phyloP scores from a whole-genome alignment of 2,113 vertebrate species.

The Odobenus rosmarus region DNA sequence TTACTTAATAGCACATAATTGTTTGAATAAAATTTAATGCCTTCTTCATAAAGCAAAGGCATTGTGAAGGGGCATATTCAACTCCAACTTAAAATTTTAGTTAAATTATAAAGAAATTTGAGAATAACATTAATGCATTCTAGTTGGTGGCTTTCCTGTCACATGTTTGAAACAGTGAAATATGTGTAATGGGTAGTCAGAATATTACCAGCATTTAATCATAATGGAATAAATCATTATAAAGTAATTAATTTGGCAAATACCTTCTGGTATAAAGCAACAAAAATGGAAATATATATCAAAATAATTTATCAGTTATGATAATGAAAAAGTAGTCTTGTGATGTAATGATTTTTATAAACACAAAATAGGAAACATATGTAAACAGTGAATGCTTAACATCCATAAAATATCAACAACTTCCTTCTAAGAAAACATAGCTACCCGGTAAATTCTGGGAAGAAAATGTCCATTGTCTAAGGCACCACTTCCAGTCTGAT shows the following conservation, averaged over 20 bases:
- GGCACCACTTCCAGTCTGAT: neutral
- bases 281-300: neutral
- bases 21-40: conserved; percentile 81
- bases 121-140: neutral
- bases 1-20: conserved; percentile 84
- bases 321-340: neutral
- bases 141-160: neutral
- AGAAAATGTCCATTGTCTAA: neutral
- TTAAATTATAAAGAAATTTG: conserved; percentile 23
- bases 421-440: neutral
- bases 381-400: neutral
- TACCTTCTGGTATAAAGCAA: neutral
- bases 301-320: neutral
- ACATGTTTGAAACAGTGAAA: neutral
- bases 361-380: neutral
- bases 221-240: neutral
- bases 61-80: conserved; percentile 73
- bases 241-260: neutral
- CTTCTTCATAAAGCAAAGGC: conserved; percentile 67
- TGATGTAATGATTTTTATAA: neutral
- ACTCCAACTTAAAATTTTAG: conserved; percentile 40
- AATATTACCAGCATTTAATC: neutral
- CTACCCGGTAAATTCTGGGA: neutral
- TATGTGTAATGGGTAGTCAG: neutral
- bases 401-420: neutral